These are phyloP conservation scores for Oscheius myriophilus DNA, from an alignment of 2,888 invertebrate genomes.

Conservation along the genomic window DNA sequence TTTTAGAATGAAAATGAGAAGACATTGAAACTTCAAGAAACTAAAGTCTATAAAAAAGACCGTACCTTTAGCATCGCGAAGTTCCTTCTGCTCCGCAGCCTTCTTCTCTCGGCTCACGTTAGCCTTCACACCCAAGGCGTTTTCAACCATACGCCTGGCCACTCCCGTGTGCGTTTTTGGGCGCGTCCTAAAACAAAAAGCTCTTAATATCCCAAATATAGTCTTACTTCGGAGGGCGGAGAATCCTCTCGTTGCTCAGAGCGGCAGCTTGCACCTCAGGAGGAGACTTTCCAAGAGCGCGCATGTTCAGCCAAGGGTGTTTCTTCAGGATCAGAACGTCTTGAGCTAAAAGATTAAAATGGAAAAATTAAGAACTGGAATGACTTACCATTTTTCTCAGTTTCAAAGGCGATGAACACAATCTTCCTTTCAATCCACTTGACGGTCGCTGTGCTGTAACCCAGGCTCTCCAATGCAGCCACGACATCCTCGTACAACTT, in stretches of 20 bases:
- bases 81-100: constrained; percentile 40
- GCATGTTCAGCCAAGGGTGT: constrained; percentile 43
- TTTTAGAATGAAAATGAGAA: not conserved
- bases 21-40: too few relatives aligned
- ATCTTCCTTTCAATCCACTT: constrained; percentile 45
- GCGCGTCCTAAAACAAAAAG: constrained; percentile 13
- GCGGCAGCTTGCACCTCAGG: constrained; percentile 36
- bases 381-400: constrained; percentile 21
- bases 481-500: constrained; percentile 46
- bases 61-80: constrained; percentile 38
- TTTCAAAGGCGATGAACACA: constrained; percentile 41
- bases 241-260: constrained; percentile 7
- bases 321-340: constrained; percentile 30
- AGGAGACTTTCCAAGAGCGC: constrained; percentile 34
- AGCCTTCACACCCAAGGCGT: constrained; percentile 45
- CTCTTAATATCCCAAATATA: not conserved
- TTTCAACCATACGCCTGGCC: constrained; percentile 51
- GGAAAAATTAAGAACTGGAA: not conserved
- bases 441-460: constrained; percentile 36
- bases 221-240: constrained; percentile 24
- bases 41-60: too few relatives aligned
- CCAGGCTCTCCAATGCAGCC: constrained; percentile 37
- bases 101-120: constrained; percentile 43
- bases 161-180: constrained; percentile 44
- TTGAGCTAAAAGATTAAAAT: constrained; percentile 15